Evolutionary conservation across 1,140 invertebrate genomes (phyloP).

Genomic region (Trichonephila clavata): DNA sequence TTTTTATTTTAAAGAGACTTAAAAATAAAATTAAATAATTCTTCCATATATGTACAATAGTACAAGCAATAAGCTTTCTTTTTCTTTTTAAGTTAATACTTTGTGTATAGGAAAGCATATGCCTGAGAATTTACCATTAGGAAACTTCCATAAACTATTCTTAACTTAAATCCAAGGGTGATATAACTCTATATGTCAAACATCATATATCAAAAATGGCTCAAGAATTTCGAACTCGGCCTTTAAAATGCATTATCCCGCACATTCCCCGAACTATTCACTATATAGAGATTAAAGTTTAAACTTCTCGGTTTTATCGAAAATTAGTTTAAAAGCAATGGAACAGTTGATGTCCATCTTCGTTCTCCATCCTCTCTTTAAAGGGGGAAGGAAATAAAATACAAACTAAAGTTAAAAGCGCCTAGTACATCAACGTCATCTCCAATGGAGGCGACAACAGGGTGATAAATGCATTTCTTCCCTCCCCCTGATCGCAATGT

Average conservation of each 20-base stretch:
- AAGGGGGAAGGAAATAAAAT: constrained; percentile 32
- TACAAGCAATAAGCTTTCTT: no score
- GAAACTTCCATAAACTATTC: no score
- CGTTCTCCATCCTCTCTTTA: not conserved
- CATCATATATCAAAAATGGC: no score
- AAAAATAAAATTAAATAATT: no score
- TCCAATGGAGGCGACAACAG: constrained; percentile 52
- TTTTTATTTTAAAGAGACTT: no score
- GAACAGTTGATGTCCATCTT: not conserved
- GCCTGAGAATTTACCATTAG: no score
- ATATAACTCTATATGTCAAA: no score
- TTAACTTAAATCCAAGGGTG: no score
- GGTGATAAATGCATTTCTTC: constrained; percentile 64
- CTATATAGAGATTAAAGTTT: not conserved
- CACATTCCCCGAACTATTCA: not conserved
- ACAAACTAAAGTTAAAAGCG: constrained; percentile 50
- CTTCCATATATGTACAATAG: no score
- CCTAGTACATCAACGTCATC: constrained; percentile 56
- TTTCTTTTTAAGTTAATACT: no score
- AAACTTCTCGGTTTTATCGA: not conserved
- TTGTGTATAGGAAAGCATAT: no score
- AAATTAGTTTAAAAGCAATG: constrained; percentile 23
- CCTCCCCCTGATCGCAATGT: constrained; percentile 28
- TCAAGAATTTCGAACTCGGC: not conserved
- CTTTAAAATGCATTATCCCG: not conserved